Evolutionary conservation across 2,113 vertebrate species (phyloP).

Genomic region (Indicator maculatus): DNA sequence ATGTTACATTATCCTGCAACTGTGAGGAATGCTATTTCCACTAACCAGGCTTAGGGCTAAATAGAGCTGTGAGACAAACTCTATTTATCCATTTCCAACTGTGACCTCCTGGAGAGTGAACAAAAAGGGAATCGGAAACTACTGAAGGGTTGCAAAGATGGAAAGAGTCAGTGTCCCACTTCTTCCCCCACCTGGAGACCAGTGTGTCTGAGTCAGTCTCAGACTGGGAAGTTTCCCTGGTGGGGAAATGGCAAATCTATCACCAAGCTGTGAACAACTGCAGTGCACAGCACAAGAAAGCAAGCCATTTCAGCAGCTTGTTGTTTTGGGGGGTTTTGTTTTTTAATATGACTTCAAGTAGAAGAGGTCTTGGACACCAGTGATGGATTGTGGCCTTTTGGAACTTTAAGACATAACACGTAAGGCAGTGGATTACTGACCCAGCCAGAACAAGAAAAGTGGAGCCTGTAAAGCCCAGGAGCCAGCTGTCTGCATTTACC

Average conservation of each 20-base stretch:
- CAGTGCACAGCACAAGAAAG: background rate
- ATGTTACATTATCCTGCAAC: conserved; percentile 65
- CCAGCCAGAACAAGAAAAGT: background rate
- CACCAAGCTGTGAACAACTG: background rate
- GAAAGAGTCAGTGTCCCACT: background rate
- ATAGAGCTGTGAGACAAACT: conserved; percentile 41
- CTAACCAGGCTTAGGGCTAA: conserved; percentile 52
- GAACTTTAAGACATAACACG: background rate
- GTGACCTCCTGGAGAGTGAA: background rate
- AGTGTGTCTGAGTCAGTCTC: background rate
- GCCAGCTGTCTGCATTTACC: background rate
- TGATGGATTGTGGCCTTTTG: background rate
- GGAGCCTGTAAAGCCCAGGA: background rate
- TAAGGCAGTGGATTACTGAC: background rate
- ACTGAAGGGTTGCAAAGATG: background rate
- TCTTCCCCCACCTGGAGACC: background rate
- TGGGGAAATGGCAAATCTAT: background rate
- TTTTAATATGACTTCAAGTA: background rate
- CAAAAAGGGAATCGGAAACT: background rate
- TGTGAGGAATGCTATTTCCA: conserved; percentile 51
- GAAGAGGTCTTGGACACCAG: background rate
- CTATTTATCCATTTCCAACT: background rate
- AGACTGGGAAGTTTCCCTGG: background rate
- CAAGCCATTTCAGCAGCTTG: background rate
- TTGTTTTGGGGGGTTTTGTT: background rate